Base-by-base conservation (phyloP, 1,140 invertebrate genomes). In the Drosophila subpulchrella region DNA sequence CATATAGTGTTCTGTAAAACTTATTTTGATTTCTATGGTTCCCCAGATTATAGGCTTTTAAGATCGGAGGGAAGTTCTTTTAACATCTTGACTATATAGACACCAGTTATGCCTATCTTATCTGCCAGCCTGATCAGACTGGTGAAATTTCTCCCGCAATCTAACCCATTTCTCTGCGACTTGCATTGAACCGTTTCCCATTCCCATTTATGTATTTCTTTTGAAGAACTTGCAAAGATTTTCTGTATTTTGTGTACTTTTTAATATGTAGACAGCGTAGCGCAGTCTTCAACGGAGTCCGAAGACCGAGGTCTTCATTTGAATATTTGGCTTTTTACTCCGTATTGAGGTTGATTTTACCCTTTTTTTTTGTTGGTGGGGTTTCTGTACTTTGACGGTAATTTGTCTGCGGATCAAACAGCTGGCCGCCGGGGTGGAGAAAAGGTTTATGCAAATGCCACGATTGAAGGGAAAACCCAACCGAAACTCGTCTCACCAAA, bases 361-460 rank as follows among this genome's bases (percentile, higher is more conserved):
- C 46, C 34, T 32, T 59, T 70, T 59, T 70, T 17, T 67, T 66
- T 44, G 53, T 39, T 7, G 6, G 4, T 39, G 47, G 27, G 39
- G 34, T 48, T 47, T 44, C 32, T n/a, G 41, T 74, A 46, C 36
- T 47, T 27, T 34, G 65, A n/a, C 17, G 55, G 76, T 78, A 78
- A 81, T 82, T 85, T 88, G 78, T 78, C 75, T 78, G 61, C 58
- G 75, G 70, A 86, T 86, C 78, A 88, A 86, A 78, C 54, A 27
- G 53, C 46, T 66, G 61, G 57, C 82, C 60, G 73, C 63, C 10
- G 38, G n/a, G 63, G 63, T n/a, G 17, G 47, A 42, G 50, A 41
- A 65, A 77, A 68, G 73, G 67, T 78, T 85, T 85, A 78, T 81
- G 78, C 57, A 51, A 86, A 86, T 81, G 24, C n/a, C 32, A 20